Evolutionary conservation across 1,140 invertebrate genomes (phyloP), one percentile per base, ranked within the genome.

Genomic region (Drosophila guanche): DNA sequence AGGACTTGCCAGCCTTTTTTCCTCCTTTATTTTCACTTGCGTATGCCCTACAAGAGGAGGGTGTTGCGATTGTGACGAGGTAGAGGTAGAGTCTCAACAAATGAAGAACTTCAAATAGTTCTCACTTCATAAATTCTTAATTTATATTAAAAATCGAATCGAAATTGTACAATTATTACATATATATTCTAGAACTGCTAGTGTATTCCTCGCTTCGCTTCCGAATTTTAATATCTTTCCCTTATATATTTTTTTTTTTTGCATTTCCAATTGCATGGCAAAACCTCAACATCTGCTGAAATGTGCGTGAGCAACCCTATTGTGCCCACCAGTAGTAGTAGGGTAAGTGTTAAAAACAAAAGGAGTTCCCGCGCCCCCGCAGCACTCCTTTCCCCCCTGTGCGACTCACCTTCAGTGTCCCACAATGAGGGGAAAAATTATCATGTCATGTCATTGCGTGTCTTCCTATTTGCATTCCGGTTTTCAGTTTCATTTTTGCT

Each of bases 301-400:
- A 83, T 84, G 79, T 84, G 79, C 79, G 79, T 84, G 10, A 83
- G 66, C 79, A 53, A 74, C 54, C 68, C 62, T 10, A 29, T 29
- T 33, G 51, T 42, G 76, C 52, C 77, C 78, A 20, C 16, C 71
- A 16, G 54, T 47, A 23, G 43, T 45, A 52, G 46, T 57, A 57
- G 58, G 53, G 68, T 78, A 83, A 83, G 79, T 83, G 79, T 83
- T 84, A 83, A 83, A 83, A 83, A 83, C 79, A 83, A 83, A 84
- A 83, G 79, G 79, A 83, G 79, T 70, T 29, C 56, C 43, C 74
- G 25, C n/a, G 8, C 29, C 37, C 16, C 57, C 45, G 40, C 46
- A 23, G 33, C 16, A 4, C 6, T 12, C 43, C 45, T 27, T 41
- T 7, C 40, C 43, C 22, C 60, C 54, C 43, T 10, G 22, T 20